Evolutionary conservation across 2,113 vertebrate species (phyloP), one percentile per base, ranked within the genome.

Genomic region (Ophthalmolycus amberensis): DNA sequence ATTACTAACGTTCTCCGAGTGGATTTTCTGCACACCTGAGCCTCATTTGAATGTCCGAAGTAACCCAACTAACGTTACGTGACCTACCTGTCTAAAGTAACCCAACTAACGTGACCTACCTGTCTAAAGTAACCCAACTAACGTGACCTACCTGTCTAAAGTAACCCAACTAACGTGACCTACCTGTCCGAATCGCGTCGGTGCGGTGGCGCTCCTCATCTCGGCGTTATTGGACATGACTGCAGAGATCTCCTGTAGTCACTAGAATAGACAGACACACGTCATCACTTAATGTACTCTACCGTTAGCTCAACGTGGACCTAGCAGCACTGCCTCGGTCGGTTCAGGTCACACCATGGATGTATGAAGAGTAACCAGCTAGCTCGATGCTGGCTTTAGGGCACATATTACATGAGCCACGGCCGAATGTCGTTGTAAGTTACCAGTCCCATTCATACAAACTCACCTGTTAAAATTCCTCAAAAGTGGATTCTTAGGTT

Each of bases 141-240:
- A 60, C 84, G 4, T 52, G 20, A 52, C 50, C 18, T n/a, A 91
- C 91, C 85, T 92, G 84, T 71, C 92, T 34, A 34, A 34, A 52
- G 58, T 42, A 29, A 29, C 62, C 18, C 62, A 34, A 34, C 34
- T n/a, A n/a, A 60, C 84, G 4, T 52, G 18, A 52, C 50, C 20
- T 20, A 91, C 91, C 85, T 92, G 85, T 72, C 91, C 92, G 34
- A 92, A 94, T n/a, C 18, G 5, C 58, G 20, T 91, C 32, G 72
- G 1, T 4, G 62, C 58, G 64, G 66, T 46, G 60, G 4, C 25
- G 68, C 75, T 76, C 48, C 50, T 72, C 75, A 79, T 83, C 71
- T 79, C 71, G 0, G 40, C 4, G 15, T 72, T 59, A 6, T 48
- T 29, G 62, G 90, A 85, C 94, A 94, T 95, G 46, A 10, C n/a